phyloP scores from a whole-genome alignment of 1,140 invertebrate genomes.

The Pseudomyrmex flavicornis region DNA sequence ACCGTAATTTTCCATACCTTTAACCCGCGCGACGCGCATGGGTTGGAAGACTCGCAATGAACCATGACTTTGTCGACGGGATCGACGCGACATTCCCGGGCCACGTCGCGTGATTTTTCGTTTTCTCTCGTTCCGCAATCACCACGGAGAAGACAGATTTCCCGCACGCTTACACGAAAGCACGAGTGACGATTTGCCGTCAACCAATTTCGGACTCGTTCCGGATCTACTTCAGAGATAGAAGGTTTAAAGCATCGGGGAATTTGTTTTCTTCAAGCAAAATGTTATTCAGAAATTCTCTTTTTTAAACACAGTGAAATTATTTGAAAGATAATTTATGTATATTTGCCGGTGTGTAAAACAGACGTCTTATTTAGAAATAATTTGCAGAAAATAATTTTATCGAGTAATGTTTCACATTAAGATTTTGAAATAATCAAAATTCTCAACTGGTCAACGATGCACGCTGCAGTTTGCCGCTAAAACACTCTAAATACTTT shows the following conservation, averaged over 20 bases:
- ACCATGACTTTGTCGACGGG: constrained; percentile 37
- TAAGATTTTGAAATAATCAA: not conserved
- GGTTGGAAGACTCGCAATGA: constrained; percentile 39
- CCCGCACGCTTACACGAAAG: constrained; percentile 20
- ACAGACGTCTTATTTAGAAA: too few species aligned
- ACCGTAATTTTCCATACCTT: constrained; percentile 61
- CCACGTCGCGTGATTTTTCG: constrained; percentile 58
- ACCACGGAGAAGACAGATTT: constrained; percentile 13
- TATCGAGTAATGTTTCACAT: too few species aligned
- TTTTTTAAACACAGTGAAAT: not conserved
- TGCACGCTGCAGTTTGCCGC: not conserved
- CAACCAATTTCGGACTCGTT: constrained; percentile 23
- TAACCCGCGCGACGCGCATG: constrained; percentile 27
- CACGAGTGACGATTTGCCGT: constrained; percentile 5
- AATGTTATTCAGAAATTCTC: not conserved
- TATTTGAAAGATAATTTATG: too few species aligned
- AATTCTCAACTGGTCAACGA: not conserved
- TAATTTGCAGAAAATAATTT: too few species aligned
- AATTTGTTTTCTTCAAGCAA: not conserved
- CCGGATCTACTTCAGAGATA: not conserved
- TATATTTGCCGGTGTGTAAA: too few species aligned
- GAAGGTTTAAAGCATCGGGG: not conserved
- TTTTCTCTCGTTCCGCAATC: constrained; percentile 35
- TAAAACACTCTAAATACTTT: not conserved
- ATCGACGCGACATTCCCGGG: constrained; percentile 27